phyloP scores from a whole-genome alignment of 2,797 vertebrate species.

The Typhlichthys subterraneus region DNA sequence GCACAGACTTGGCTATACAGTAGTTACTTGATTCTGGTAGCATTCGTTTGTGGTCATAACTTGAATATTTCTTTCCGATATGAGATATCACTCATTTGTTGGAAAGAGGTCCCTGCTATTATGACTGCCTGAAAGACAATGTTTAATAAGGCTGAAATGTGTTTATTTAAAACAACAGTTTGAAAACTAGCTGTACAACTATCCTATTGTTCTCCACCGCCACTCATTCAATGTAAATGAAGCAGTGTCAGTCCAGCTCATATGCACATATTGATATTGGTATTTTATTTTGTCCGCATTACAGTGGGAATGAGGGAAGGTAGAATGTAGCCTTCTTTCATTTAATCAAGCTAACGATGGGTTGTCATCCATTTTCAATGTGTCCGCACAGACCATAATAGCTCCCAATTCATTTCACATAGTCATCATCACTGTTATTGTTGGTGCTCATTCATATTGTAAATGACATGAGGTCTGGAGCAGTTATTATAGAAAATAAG shows the following conservation, averaged over 20 bases:
- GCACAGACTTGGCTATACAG: too few species aligned
- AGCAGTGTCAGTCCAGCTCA: slow-evolving; percentile 1
- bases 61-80: too few species aligned
- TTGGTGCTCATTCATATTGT: slow-evolving; percentile 20
- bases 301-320: slow-evolving; percentile 5
- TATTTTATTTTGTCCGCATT: slow-evolving; percentile 14
- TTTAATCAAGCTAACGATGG: slow-evolving; percentile 15
- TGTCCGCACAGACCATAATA: not conserved
- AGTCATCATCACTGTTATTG: not conserved
- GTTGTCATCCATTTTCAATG: slow-evolving; percentile 13
- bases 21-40: too few species aligned
- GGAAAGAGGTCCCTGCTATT: too few species aligned
- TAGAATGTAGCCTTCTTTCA: not conserved
- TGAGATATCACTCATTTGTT: too few species aligned
- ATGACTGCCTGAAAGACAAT: too few species aligned
- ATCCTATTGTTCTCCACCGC: slow-evolving; percentile 6
- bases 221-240: slow-evolving; percentile 10
- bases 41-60: too few species aligned
- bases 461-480: slow-evolving; percentile 8
- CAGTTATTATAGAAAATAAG: slow-evolving; percentile 1
- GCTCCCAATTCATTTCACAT: slow-evolving; percentile 6
- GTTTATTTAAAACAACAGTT: too few species aligned
- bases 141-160: too few species aligned
- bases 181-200: too few species aligned
- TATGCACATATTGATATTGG: not conserved